phyloP scores from a whole-genome alignment of 2,888 invertebrate species.

The Invenusta paracnida region DNA sequence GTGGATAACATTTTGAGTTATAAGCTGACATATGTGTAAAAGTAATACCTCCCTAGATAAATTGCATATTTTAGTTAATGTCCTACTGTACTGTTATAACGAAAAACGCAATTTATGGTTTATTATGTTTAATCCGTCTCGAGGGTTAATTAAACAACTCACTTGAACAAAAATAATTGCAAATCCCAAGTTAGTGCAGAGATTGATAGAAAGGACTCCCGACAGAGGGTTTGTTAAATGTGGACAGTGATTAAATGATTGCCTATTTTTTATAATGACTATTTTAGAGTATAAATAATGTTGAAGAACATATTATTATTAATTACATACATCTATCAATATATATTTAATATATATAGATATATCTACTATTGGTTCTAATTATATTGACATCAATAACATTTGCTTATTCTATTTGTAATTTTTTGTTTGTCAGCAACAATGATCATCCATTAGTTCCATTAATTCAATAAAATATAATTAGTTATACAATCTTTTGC shows the following conservation, averaged over 20 bases:
- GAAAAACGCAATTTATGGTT: too few species aligned
- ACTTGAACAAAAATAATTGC: too few species aligned
- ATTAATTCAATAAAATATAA: background rate
- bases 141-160: too few species aligned
- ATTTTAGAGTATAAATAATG: background rate
- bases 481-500: background rate
- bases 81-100: too few species aligned
- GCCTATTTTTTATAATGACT: background rate
- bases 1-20: too few species aligned
- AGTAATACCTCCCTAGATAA: too few species aligned
- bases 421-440: background rate
- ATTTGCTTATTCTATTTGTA: background rate
- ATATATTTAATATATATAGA: background rate
- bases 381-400: background rate
- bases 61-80: too few species aligned
- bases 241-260: background rate
- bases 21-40: too few species aligned
- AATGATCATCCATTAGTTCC: background rate
- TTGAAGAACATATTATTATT: background rate
- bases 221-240: background rate
- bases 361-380: background rate
- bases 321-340: background rate
- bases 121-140: too few species aligned
- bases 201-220: background rate
- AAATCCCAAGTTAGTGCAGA: background rate